Evolutionary conservation across 2,113 vertebrate genomes (phyloP).

Genomic region (Brachirus orientalis): DNA sequence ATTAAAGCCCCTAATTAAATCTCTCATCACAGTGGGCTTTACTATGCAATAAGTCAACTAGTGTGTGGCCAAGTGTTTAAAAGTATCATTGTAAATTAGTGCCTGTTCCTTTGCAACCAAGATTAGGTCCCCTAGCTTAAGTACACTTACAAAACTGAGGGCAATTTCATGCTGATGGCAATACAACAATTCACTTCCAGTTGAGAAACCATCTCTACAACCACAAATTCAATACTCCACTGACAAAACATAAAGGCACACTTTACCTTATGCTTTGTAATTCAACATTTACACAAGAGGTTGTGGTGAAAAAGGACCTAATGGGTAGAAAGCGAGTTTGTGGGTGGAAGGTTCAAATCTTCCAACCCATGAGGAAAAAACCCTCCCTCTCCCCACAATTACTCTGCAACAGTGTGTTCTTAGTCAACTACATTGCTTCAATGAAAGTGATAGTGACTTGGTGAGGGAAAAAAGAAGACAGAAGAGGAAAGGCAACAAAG

Average conservation of each 20-base stretch:
- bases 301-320: neutral
- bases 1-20: too few species aligned
- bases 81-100: neutral
- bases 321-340: slow-evolving; percentile 36
- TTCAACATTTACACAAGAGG: slow-evolving; percentile 1
- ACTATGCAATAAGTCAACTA: neutral
- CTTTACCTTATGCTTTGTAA: neutral
- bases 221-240: neutral
- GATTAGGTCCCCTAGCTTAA: neutral
- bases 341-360: slow-evolving; percentile 35
- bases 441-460: slow-evolving; percentile 8
- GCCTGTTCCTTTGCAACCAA: too few species aligned
- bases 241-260: neutral
- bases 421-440: slow-evolving; percentile 30
- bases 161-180: neutral
- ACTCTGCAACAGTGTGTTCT: slow-evolving; percentile 30
- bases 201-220: neutral
- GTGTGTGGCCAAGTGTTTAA: too few species aligned
- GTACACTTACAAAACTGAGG: neutral
- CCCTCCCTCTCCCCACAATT: slow-evolving; percentile 12
- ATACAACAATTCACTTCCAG: neutral
- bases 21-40: neutral
- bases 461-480: neutral
- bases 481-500: slow-evolving; percentile 6
- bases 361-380: slow-evolving; percentile 33